A percentile compares a stretch with the other conserved stretches of the same genome.
phyloP scores from a whole-genome alignment of 2,113 vertebrate species.

The Ceuthmochares aereus region DNA sequence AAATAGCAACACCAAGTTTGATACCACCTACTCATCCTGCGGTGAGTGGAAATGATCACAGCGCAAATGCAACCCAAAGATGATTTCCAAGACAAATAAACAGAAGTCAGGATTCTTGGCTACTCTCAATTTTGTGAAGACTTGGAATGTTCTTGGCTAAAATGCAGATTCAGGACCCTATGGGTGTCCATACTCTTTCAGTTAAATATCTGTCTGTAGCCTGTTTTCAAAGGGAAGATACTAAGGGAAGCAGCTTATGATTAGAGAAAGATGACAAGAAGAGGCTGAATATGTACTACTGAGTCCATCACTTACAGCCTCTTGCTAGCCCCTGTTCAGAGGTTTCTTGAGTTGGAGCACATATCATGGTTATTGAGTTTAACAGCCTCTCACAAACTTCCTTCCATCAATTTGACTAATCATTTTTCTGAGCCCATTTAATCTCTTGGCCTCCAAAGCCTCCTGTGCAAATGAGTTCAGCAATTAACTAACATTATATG shows the following conservation, averaged over 20 bases:
- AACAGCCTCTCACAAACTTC: not conserved
- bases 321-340: not conserved
- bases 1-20: not conserved
- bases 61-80: not conserved
- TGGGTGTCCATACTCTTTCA: not conserved
- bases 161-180: not conserved
- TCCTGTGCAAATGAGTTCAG: not conserved
- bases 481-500: not conserved
- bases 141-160: not conserved
- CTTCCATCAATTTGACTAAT: not conserved
- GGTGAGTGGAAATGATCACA: not conserved
- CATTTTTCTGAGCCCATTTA: not conserved
- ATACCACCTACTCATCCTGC: not conserved
- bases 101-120: not conserved
- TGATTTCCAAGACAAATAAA: not conserved
- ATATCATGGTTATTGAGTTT: not conserved
- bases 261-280: not conserved
- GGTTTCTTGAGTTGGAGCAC: not conserved
- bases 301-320: not conserved
- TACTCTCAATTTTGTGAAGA: not conserved
- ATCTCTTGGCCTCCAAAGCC: not conserved
- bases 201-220: not conserved
- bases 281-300: accelerated
- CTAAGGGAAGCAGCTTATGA: not conserved
- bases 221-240: not conserved